Evolutionary conservation across 1,140 invertebrate species (phyloP).

Genomic region (Andricus grossulariae): DNA sequence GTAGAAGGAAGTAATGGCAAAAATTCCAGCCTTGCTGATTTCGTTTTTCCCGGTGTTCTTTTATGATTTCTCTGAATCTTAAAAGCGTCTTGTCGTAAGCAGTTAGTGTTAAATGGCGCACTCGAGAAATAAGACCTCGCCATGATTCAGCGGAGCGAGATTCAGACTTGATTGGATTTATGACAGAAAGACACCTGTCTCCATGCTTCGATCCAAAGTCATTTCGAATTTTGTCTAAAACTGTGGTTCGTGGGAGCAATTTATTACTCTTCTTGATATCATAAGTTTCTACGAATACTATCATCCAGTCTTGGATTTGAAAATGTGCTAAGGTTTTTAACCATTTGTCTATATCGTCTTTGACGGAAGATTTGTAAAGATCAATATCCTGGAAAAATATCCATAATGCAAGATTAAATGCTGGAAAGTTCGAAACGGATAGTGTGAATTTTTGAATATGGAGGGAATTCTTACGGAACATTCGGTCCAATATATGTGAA

Average conservation of each 20-base stretch:
- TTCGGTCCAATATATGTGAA: slow-evolving; percentile 97
- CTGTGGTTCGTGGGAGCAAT: slow-evolving; percentile 92
- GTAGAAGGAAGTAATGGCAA: slow-evolving; percentile 94
- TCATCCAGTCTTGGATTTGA: slow-evolving; percentile 94
- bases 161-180: slow-evolving; percentile 93
- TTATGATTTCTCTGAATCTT: slow-evolving; percentile 93
- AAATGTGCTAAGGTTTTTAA: slow-evolving; percentile 84
- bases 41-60: slow-evolving; percentile 91
- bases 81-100: slow-evolving; percentile 91
- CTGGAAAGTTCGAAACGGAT: not conserved
- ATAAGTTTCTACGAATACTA: slow-evolving; percentile 93
- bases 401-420: not conserved
- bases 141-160: slow-evolving; percentile 92
- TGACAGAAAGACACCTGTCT: slow-evolving; percentile 91
- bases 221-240: slow-evolving; percentile 94
- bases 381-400: slow-evolving; percentile 88
- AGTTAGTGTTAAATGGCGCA: slow-evolving; percentile 89
- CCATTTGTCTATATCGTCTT: slow-evolving; percentile 94
- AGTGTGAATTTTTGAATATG: not conserved
- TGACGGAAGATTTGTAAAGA: slow-evolving; percentile 88
- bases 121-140: slow-evolving; percentile 87
- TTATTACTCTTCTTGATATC: slow-evolving; percentile 95
- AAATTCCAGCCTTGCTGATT: slow-evolving; percentile 96
- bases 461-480: slow-evolving; percentile 83
- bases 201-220: slow-evolving; percentile 94